These are phyloP conservation scores for Ditylenchus dipsaci DNA, from an alignment of 1,140 invertebrate species.

Conservation along the genomic window DNA sequence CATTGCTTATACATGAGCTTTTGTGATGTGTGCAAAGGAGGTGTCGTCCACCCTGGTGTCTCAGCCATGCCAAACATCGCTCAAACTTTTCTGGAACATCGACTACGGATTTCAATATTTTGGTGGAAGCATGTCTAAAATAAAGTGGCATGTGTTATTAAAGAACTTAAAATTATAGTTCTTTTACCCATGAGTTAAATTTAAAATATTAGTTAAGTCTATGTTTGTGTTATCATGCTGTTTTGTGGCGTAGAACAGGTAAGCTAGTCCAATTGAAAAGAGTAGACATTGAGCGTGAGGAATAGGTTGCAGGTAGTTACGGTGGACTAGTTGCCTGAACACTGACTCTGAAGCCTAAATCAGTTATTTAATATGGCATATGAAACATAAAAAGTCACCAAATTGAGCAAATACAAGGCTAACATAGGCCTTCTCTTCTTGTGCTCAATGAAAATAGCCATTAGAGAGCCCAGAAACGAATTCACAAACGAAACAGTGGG, in stretches of 20 bases:
- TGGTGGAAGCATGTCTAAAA: too few species aligned
- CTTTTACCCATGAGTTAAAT: too few species aligned
- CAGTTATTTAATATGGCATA: background rate
- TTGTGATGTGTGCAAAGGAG: constrained; percentile 1
- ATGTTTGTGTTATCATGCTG: too few species aligned
- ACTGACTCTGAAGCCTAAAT: constrained; percentile 54
- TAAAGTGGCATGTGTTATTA: too few species aligned
- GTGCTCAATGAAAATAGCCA: constrained; percentile 51
- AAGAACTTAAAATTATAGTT: too few species aligned
- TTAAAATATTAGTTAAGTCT: too few species aligned
- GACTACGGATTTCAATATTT: too few species aligned
- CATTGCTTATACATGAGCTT: constrained; percentile 2
- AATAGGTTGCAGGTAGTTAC: constrained; percentile 39
- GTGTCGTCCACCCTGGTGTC: background rate
- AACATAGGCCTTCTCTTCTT: constrained; percentile 40
- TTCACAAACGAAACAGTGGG: constrained; percentile 42
- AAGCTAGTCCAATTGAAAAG: constrained; percentile 44
- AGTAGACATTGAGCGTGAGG: constrained; percentile 44
- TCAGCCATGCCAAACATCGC: background rate
- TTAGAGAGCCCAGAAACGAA: constrained; percentile 39
- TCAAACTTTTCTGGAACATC: background rate
- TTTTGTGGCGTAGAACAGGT: background rate
- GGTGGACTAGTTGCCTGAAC: constrained; percentile 47
- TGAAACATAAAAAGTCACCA: constrained; percentile 36
- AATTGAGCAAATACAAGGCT: constrained; percentile 51